Conservation (phyloP, 2,797 vertebrate genomes). For the Coluber constrictor region DNA sequence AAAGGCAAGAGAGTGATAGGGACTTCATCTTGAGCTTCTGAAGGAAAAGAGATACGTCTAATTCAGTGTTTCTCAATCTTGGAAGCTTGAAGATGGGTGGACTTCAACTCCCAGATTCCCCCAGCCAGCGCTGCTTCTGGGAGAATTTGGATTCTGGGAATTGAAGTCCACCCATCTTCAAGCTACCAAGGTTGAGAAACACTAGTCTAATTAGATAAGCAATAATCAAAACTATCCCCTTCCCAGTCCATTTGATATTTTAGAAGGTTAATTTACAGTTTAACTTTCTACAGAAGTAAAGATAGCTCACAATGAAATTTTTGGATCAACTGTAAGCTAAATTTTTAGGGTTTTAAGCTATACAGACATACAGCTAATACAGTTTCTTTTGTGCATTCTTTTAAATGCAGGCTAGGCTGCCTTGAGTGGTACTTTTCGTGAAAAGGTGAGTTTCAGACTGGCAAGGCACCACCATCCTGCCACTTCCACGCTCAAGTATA, state of each 20-base stretch:
- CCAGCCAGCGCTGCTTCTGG: too few relatives aligned
- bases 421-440: background rate
- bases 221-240: background rate
- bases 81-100: too few relatives aligned
- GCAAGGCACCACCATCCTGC: background rate
- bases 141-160: too few relatives aligned
- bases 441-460: background rate
- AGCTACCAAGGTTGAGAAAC: too few relatives aligned
- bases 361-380: background rate
- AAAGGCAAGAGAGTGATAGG: background rate
- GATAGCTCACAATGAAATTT: background rate
- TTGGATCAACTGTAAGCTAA: background rate
- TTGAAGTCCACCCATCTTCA: too few relatives aligned
- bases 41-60: background rate
- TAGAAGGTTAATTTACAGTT: background rate
- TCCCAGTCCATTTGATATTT: background rate
- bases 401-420: background rate
- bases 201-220: background rate
- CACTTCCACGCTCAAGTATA: background rate
- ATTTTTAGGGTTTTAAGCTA: background rate
- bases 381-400: background rate
- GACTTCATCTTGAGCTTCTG: background rate
- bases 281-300: background rate
- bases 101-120: too few relatives aligned
- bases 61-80: background rate